Conservation (phyloP, 2,113 vertebrate genomes). For the Corythaeola cristata region DNA sequence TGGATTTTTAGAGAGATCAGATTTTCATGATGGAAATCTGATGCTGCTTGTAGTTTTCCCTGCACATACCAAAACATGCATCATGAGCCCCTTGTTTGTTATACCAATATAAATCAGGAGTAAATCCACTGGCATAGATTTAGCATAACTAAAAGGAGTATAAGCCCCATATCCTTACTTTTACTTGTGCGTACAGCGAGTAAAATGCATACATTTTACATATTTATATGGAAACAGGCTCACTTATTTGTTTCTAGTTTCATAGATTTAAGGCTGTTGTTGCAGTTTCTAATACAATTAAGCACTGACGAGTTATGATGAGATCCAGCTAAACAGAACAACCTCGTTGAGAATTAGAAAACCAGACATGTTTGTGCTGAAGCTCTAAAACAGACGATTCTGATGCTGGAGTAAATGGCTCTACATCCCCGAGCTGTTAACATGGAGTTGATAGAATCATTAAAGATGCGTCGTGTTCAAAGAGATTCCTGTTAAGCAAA, state of each 20-base stretch:
- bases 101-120: not conserved
- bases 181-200: fast-evolving
- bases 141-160: not conserved
- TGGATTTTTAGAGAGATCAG: not conserved
- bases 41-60: not conserved
- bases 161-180: not conserved
- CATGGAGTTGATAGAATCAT: not conserved
- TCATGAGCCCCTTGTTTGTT: not conserved
- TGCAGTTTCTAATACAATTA: not conserved
- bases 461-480: not conserved
- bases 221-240: not conserved
- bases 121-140: not conserved
- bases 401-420: not conserved
- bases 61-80: not conserved
- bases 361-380: not conserved
- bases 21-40: not conserved
- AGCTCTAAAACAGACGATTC: not conserved
- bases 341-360: not conserved
- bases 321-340: not conserved
- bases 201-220: no score
- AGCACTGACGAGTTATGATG: not conserved
- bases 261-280: not conserved
- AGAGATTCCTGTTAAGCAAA: not conserved
- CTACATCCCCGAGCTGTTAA: not conserved
- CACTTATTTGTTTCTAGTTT: not conserved